Evolutionary conservation across 2,888 invertebrate genomes (phyloP), one percentile per base, ranked within the genome.

Genomic region (Gisinianus flammeolus): DNA sequence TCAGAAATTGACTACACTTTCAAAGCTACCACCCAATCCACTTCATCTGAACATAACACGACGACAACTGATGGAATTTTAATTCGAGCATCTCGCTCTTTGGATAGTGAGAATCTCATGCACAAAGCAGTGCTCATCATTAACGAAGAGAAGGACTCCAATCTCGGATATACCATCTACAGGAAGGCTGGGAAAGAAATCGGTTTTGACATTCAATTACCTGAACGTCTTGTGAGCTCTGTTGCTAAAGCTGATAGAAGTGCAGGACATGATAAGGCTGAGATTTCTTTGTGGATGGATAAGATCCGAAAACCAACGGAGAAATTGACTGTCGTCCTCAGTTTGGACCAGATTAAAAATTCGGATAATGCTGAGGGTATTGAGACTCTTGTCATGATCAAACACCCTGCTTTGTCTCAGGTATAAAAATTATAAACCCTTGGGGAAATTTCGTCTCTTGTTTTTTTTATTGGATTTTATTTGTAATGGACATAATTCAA

Each of bases 221-320:
- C 91, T 0, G 91, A 91, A 72, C 90, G 94, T 85, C 87, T 89
- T 0, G 86, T 91, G 0, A 89, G 90, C 72, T 89, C 90, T 0
- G 90, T 85, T n/a, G 76, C 69, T 2, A 74, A 28, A 5, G 74
- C 28, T 44, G 69, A 58, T 64, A 79, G 3, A 35, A 77, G 86
- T 90, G 90, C 24, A 28, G 77, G 79, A 28, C 80, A 79, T 4
- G 75, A 91, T 0, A 90, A 91, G 68, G 85, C 91, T 0, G 92
- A 91, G 67, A 73, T 94, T 3, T 90, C 89, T 83, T 90, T 93
- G 35, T 91, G 93, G 86, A 92, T 90, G 79, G 91, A 91, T 71
- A 84, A 81, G 64, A 12, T 67, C 52, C 31, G 73, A 44, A 79
- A 78, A 44, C 76, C 79, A 22, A 58, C 70, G 66, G 85, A 91